phyloP scores from a whole-genome alignment of 2,113 vertebrate genomes.

The Vulpes lagopus region DNA sequence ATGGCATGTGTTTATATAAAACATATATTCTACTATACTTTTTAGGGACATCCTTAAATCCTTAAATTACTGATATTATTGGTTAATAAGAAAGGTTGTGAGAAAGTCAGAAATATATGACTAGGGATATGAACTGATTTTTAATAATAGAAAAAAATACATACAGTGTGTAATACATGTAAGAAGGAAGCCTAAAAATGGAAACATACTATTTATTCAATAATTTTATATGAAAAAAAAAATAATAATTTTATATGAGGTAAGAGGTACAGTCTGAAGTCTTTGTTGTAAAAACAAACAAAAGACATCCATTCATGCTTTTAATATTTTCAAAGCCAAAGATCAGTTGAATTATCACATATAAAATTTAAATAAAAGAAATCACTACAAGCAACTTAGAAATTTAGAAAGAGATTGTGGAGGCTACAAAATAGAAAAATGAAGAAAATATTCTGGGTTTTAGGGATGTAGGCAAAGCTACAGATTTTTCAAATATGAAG shows the following conservation, averaged over 20 bases:
- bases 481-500: constrained; percentile 82
- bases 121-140: background rate
- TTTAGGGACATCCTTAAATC: background rate
- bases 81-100: background rate
- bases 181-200: background rate
- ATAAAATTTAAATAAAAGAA: constrained; percentile 75
- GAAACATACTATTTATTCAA: background rate
- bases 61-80: background rate
- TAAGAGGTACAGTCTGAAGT: background rate
- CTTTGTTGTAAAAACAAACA: background rate
- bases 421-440: constrained; percentile 78
- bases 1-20: background rate
- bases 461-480: constrained; percentile 71
- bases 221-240: background rate
- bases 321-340: background rate
- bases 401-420: constrained; percentile 80
- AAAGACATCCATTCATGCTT: background rate
- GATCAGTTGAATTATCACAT: constrained; percentile 26
- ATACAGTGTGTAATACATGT: background rate
- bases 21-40: too few relatives aligned
- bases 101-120: background rate
- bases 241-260: background rate
- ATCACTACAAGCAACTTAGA: constrained; percentile 75
- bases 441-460: constrained; percentile 78
- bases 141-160: background rate